Conservation (phyloP, 2,113 vertebrate species). For the Glaucidium brasilianum region DNA sequence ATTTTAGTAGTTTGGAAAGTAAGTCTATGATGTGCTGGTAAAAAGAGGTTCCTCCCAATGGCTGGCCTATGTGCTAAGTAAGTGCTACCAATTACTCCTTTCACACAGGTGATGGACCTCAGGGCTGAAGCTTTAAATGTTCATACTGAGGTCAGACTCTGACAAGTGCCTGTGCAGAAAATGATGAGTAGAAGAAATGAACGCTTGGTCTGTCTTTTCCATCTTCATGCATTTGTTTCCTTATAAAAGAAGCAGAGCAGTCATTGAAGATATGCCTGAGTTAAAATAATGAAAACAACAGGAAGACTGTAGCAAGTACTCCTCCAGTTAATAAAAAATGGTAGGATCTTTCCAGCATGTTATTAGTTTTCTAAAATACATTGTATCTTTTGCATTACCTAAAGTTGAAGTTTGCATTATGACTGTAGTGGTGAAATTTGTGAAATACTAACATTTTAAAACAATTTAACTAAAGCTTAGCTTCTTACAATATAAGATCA, state of each 20-base stretch:
- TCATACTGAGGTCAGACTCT: neutral
- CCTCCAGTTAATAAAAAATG: neutral
- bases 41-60: neutral
- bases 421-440: neutral
- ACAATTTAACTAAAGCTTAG: neutral
- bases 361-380: neutral
- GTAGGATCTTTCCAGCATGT: neutral
- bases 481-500: neutral
- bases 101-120: neutral
- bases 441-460: neutral
- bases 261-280: neutral
- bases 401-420: conserved; percentile 14
- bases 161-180: neutral
- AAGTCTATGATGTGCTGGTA: neutral
- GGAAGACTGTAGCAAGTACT: neutral
- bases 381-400: neutral
- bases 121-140: neutral
- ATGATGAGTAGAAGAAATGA: neutral
- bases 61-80: too few species aligned
- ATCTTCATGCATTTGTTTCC: neutral
- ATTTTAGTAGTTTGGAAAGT: neutral
- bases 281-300: neutral
- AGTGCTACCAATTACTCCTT: neutral
- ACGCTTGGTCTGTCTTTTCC: neutral
- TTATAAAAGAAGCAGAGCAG: neutral